Percentiles rank a stretch among this genome's conserved stretches.
Evolutionary conservation across 2,888 invertebrate genomes (phyloP).

Genomic region (Ormyrus labotus): DNA sequence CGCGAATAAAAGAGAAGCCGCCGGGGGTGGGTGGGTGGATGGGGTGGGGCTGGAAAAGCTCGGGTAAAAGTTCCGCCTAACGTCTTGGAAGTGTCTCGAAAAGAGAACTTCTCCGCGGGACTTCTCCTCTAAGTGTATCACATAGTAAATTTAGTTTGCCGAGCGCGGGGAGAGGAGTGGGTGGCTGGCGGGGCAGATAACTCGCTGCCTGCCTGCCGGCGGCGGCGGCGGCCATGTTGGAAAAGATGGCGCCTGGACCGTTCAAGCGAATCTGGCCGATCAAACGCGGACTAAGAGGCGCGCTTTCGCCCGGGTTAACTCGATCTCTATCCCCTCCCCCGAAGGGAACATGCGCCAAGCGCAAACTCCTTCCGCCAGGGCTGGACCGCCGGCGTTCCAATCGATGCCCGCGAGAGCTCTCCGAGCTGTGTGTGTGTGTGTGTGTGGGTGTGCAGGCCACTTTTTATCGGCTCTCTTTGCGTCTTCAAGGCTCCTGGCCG

Average conservation of each 20-base stretch:
- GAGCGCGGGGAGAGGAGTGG: slow-evolving; percentile 9
- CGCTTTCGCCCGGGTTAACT: slow-evolving; percentile 74
- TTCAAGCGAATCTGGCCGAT: slow-evolving; percentile 75
- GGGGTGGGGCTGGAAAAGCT: slow-evolving; percentile 17
- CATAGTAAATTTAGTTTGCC: slow-evolving; percentile 75
- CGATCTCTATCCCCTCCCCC: slow-evolving; percentile 59
- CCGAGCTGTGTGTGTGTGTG: neutral
- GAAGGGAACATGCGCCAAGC: too few species aligned
- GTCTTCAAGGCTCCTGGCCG: too few species aligned
- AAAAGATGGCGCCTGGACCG: slow-evolving; percentile 67
- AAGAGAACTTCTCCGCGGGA: slow-evolving; percentile 66
- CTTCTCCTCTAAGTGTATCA: slow-evolving; percentile 72
- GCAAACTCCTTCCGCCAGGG: too few species aligned
- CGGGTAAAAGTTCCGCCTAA: slow-evolving; percentile 59
- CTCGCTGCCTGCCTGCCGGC: neutral
- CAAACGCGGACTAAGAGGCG: slow-evolving; percentile 75
- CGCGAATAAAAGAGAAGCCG: too few species aligned
- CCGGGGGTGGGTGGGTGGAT: neutral
- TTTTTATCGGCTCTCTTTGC: too few species aligned
- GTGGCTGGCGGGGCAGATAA: neutral
- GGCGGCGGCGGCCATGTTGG: slow-evolving; percentile 60
- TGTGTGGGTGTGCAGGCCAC: neutral
- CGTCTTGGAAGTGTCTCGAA: slow-evolving; percentile 74
- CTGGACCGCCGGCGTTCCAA: too few species aligned
- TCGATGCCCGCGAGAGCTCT: too few species aligned